A percentile compares a stretch with the other conserved stretches of the same genome.
Evolutionary conservation across 1,140 invertebrate genomes (phyloP).

Genomic region (Rhagoletis zephyria): DNA sequence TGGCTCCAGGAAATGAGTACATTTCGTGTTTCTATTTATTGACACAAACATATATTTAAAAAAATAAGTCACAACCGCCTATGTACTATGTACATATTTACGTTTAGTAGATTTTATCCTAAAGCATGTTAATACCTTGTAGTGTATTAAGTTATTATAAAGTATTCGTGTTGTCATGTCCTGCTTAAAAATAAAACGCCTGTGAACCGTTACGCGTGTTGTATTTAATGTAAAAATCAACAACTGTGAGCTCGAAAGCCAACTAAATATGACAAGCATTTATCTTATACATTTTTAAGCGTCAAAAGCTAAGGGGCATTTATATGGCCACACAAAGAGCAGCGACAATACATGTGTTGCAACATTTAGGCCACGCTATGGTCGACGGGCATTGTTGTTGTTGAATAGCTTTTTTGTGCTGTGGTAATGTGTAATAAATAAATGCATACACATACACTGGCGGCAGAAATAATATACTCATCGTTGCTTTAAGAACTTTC

Average conservation of each 20-base stretch:
- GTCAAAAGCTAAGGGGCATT: not conserved
- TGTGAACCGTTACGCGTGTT: not conserved
- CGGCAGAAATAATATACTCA: too few species aligned
- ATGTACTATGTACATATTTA: too few species aligned
- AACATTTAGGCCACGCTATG: not conserved
- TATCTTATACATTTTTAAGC: constrained; percentile 2
- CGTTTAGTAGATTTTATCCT: not conserved
- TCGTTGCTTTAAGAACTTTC: too few species aligned
- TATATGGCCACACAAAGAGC: not conserved
- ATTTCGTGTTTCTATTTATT: too few species aligned
- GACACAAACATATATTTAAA: too few species aligned
- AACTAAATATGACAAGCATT: not conserved
- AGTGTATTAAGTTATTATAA: not conserved
- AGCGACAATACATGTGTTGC: constrained; percentile 40
- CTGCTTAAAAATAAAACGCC: not conserved
- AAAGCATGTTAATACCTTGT: not conserved
- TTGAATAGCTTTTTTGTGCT: not conserved
- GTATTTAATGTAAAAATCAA: not conserved
- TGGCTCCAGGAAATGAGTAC: too few species aligned
- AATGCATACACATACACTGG: too few species aligned
- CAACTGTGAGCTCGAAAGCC: not conserved
- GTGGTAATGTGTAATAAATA: not conserved
- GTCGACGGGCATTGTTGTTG: not conserved
- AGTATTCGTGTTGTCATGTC: not conserved
- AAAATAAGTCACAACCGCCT: too few species aligned